Evolutionary conservation across 2,888 invertebrate species (phyloP).

Genomic region (Tipula confusa): DNA sequence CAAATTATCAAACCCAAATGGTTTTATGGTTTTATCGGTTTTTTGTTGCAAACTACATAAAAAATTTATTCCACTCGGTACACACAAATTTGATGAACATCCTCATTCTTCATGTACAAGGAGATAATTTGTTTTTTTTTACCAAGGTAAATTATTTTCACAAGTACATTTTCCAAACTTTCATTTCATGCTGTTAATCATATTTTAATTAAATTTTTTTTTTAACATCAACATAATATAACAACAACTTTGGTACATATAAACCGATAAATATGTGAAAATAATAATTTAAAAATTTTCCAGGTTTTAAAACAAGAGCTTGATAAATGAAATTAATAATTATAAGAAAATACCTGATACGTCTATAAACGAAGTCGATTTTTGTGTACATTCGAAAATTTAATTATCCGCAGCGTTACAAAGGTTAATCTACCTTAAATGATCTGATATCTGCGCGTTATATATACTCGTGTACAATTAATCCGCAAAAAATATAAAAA

Average conservation of each 20-base stretch:
- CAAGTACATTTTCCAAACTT: background rate
- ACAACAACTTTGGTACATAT: background rate
- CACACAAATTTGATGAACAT: background rate
- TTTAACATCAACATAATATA: background rate
- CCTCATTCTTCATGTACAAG: background rate
- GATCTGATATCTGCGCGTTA: background rate
- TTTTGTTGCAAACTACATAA: background rate
- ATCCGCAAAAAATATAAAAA: background rate
- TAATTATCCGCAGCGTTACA: background rate
- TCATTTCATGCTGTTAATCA: background rate
- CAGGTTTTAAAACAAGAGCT: background rate
- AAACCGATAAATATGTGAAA: background rate
- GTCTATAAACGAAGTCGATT: background rate
- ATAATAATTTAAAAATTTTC: background rate
- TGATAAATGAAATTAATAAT: background rate
- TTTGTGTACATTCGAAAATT: background rate
- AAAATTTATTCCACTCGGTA: background rate
- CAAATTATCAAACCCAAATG: background rate
- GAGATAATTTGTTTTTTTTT: background rate
- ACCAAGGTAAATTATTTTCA: background rate
- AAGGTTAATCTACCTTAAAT: background rate
- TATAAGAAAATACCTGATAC: background rate
- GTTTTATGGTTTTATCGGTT: background rate
- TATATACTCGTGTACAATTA: background rate
- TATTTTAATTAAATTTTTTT: constrained; percentile 5